Percentiles rank a stretch among this genome's conserved stretches.
These are phyloP conservation scores for Andinoacara biseriatus DNA, from an alignment of 2,113 vertebrate genomes.

Conservation along the genomic window DNA sequence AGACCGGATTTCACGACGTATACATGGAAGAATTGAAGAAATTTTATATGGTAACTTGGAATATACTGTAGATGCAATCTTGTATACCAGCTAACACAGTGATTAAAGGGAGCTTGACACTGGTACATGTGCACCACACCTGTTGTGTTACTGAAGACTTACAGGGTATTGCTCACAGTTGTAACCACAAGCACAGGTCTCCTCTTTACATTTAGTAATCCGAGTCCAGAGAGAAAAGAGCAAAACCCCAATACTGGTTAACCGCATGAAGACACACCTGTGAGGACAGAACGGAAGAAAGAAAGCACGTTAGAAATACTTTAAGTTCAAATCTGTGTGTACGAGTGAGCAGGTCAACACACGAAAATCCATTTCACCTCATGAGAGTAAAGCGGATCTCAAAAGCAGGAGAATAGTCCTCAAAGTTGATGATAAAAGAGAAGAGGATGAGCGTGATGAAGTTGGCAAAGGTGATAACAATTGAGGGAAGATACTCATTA, in stretches of 20 bases:
- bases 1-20: not conserved
- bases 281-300: not conserved
- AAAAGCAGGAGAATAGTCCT: slow-evolving; percentile 94
- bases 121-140: not conserved
- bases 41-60: rapidly evolving
- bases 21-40: not conserved
- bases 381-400: slow-evolving; percentile 93
- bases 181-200: slow-evolving; percentile 88
- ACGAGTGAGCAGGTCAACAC: not conserved
- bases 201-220: slow-evolving; percentile 81
- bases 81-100: not conserved
- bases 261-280: slow-evolving; percentile 93
- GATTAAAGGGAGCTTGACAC: not conserved
- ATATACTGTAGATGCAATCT: not conserved
- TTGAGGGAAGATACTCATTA: slow-evolving; percentile 91
- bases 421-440: slow-evolving; percentile 85
- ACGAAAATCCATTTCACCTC: slow-evolving; percentile 74
- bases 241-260: slow-evolving; percentile 92
- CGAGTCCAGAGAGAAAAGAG: slow-evolving; percentile 91
- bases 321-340: not conserved
- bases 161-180: slow-evolving; percentile 90
- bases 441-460: slow-evolving; percentile 89
- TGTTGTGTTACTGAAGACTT: slow-evolving; percentile 58
- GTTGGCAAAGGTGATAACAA: slow-evolving; percentile 93
- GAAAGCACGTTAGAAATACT: not conserved